Base-by-base conservation (phyloP, 2,888 invertebrate genomes). In the Seladonia tumulorum region DNA sequence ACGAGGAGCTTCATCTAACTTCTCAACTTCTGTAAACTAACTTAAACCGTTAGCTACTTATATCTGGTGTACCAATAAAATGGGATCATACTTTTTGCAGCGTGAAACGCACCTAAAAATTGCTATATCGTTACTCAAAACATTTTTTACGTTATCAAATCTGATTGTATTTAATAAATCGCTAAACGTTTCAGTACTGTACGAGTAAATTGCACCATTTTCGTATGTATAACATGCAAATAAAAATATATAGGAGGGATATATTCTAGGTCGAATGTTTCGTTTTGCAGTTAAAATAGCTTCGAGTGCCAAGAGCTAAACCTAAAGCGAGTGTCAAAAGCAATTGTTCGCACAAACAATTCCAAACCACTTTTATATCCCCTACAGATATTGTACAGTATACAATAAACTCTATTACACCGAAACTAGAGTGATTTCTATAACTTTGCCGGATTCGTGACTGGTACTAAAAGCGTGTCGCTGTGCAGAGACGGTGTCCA, bases 11-110 rank as follows among this genome's bases (percentile, higher is more conserved):
- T 63, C 63, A 29, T 63, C 29, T 29, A 63, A 63, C 16, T 29
- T 29, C 29, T 29, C 25, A 12, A 25, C 60, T 25, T 25, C 60
- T 12, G 10, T 57, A 10, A 57, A 57, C n/a, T n/a, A 57, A n/a
- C n/a, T 57, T 57, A 53, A 53, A 53, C 53, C 53, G 53, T 53
- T 53, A 22, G 10, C 57, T n/a, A 57, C n/a, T n/a, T 57, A 57
- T 57, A 57, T 57, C n/a, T 57, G 57, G 57, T 57, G n/a, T 57
- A 57, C 57, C n/a, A 57, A 57, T 57, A 57, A 57, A n/a, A 57
- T n/a, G 57, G n/a, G 7, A 18, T 49, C 49, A 18, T 5, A 5
- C 5, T n/a, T n/a, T n/a, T n/a, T n/a, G n/a, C n/a, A n/a, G n/a
- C n/a, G n/a, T n/a, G n/a, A n/a, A n/a, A n/a, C n/a, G n/a, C n/a